Conservation (phyloP, 2,888 invertebrate genomes). For the Drosophila subquinaria region DNA sequence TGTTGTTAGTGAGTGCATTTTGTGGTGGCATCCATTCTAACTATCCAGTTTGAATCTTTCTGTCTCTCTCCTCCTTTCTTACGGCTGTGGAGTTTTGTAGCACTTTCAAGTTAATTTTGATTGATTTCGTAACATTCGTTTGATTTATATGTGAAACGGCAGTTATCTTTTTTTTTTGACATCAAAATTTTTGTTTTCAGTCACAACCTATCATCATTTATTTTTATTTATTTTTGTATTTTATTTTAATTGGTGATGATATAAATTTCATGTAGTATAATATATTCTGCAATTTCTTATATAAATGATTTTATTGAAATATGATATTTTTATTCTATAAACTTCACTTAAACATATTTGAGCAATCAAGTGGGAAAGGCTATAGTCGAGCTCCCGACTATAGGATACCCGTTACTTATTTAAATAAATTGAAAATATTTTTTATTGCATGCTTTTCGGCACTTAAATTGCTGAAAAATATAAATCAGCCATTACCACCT, state of each 20-base stretch:
- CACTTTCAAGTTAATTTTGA: constrained; percentile 61
- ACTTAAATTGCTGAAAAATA: no score
- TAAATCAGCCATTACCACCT: no score
- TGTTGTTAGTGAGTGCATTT: constrained; percentile 38
- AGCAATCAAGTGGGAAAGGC: no score
- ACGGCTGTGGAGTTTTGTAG: constrained; percentile 19
- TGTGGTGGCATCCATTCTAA: constrained; percentile 38
- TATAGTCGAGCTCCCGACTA: no score
- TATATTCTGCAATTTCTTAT: background rate
- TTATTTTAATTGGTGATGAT: background rate
- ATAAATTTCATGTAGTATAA: background rate
- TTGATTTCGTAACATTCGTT: constrained; percentile 61
- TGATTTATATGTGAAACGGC: constrained; percentile 34
- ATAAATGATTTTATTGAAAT: no score
- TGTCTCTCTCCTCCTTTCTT: background rate
- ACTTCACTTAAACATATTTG: no score
- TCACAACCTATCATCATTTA: constrained; percentile 21
- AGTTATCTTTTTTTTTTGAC: constrained; percentile 12
- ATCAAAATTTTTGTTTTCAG: constrained; percentile 16
- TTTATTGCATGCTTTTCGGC: no score
- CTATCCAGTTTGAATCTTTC: constrained; percentile 17
- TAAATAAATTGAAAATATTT: no score
- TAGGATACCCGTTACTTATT: no score
- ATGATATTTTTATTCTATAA: no score
- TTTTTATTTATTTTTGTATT: no score